Conservation (phyloP, 2,113 vertebrate genomes). For the Pagrus major region DNA sequence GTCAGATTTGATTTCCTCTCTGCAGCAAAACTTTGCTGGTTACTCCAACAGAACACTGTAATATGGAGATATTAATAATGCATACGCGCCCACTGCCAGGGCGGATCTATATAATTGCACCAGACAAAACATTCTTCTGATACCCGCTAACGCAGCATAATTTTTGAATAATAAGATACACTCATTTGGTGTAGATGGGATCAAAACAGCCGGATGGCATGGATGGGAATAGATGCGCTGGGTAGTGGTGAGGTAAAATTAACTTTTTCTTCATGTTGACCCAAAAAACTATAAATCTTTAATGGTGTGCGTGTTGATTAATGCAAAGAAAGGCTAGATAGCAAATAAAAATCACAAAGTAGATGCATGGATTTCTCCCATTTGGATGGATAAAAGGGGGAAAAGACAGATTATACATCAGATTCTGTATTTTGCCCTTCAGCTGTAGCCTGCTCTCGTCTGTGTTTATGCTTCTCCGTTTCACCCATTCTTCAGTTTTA, state of each 20-base stretch:
- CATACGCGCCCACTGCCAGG: slow-evolving; percentile 52
- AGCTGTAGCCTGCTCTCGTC: slow-evolving; percentile 25
- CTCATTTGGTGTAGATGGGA: slow-evolving; percentile 23
- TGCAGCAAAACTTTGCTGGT: slow-evolving; percentile 56
- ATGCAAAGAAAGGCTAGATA: background rate
- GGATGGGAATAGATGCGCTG: background rate
- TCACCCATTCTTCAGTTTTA: slow-evolving; percentile 38
- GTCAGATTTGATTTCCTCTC: slow-evolving; percentile 70
- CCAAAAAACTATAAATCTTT: slow-evolving; percentile 8
- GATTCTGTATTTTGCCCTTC: slow-evolving; percentile 46
- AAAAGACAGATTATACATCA: slow-evolving; percentile 15
- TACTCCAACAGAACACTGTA: slow-evolving; percentile 61
- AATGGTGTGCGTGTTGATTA: slow-evolving; percentile 8
- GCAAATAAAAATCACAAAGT: background rate
- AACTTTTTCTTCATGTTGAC: slow-evolving; percentile 2
- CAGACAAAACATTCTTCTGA: slow-evolving; percentile 71
- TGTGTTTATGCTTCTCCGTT: slow-evolving; percentile 24
- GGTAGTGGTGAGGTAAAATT: background rate
- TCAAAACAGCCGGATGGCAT: slow-evolving; percentile 37
- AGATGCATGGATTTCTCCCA: slow-evolving; percentile 3
- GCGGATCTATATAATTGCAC: slow-evolving; percentile 70
- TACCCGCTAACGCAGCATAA: slow-evolving; percentile 57
- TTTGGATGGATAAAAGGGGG: slow-evolving; percentile 4
- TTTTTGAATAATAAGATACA: slow-evolving; percentile 59
- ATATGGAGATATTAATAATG: slow-evolving; percentile 75